These are phyloP conservation scores for Agelastica alni DNA, from an alignment of 2,888 invertebrate genomes.

Conservation along the genomic window DNA sequence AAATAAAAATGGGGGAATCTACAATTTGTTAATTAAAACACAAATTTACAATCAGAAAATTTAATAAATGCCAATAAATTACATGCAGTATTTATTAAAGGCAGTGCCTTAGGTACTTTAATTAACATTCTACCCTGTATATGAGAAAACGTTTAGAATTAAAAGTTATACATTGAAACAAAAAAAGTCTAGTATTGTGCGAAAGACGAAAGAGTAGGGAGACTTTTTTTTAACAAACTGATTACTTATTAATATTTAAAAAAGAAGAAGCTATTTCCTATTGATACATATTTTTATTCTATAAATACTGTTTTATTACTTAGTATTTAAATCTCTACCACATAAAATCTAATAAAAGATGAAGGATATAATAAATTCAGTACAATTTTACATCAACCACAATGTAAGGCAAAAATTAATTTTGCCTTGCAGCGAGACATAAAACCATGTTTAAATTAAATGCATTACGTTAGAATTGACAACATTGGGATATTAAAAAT, in stretches of 20 bases:
- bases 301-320: slow-evolving; percentile 36
- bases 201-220: slow-evolving; percentile 29
- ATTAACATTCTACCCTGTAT: slow-evolving; percentile 38
- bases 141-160: slow-evolving; percentile 28
- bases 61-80: slow-evolving; percentile 36
- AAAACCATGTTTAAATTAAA: slow-evolving; percentile 3
- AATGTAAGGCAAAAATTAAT: too few relatives aligned
- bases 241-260: slow-evolving; percentile 18
- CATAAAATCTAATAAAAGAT: slow-evolving; percentile 6
- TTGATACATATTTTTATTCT: slow-evolving; percentile 28
- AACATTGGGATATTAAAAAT: slow-evolving; percentile 13
- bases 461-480: neutral
- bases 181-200: slow-evolving; percentile 29
- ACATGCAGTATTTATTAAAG: slow-evolving; percentile 34
- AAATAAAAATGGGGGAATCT: too few relatives aligned
- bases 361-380: slow-evolving; percentile 9
- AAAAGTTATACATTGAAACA: slow-evolving; percentile 18
- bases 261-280: slow-evolving; percentile 21
- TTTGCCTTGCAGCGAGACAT: too few relatives aligned
- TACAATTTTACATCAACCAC: neutral
- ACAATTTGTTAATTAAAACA: slow-evolving; percentile 20
- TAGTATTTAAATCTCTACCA: slow-evolving; percentile 29
- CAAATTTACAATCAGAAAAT: slow-evolving; percentile 30
- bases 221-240: slow-evolving; percentile 13
- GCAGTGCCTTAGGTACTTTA: slow-evolving; percentile 33